A percentile compares a stretch with the other conserved stretches of the same genome.
Evolutionary conservation across 2,113 vertebrate genomes (phyloP).

Genomic region (Electrona antarctica): DNA sequence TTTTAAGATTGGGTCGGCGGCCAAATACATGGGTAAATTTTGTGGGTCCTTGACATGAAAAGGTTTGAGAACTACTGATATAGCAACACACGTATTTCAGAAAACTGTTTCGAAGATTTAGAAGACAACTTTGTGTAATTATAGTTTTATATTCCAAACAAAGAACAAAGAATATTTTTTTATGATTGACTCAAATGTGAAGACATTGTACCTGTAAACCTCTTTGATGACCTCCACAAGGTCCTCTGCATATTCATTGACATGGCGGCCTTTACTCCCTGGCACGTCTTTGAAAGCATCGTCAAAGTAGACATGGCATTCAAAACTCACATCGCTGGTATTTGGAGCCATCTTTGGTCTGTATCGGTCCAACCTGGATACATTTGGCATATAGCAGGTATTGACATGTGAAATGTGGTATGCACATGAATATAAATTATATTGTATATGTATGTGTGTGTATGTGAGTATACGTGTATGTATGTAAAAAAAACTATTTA

Average conservation of each 20-base stretch:
- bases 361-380: slow-evolving; percentile 70
- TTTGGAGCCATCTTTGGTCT: slow-evolving; percentile 42
- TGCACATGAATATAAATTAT: no score
- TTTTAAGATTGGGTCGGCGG: no score
- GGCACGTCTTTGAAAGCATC: slow-evolving; percentile 55
- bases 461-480: no score
- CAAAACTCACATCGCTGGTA: slow-evolving; percentile 49
- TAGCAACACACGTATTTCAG: no score
- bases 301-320: slow-evolving; percentile 71
- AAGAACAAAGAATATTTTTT: not conserved
- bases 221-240: slow-evolving; percentile 57
- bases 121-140: not conserved
- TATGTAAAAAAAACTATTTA: no score
- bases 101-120: no score
- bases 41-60: not conserved
- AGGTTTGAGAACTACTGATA: no score
- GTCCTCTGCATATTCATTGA: slow-evolving; percentile 57
- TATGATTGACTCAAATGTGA: not conserved
- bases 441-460: no score
- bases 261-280: slow-evolving; percentile 27
- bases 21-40: not conserved
- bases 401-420: not conserved
- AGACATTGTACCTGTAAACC: slow-evolving; percentile 61
- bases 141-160: no score
- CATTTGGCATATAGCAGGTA: no score